These are phyloP conservation scores for Tichodroma muraria DNA, from an alignment of 2,113 vertebrate species.

Conservation along the genomic window DNA sequence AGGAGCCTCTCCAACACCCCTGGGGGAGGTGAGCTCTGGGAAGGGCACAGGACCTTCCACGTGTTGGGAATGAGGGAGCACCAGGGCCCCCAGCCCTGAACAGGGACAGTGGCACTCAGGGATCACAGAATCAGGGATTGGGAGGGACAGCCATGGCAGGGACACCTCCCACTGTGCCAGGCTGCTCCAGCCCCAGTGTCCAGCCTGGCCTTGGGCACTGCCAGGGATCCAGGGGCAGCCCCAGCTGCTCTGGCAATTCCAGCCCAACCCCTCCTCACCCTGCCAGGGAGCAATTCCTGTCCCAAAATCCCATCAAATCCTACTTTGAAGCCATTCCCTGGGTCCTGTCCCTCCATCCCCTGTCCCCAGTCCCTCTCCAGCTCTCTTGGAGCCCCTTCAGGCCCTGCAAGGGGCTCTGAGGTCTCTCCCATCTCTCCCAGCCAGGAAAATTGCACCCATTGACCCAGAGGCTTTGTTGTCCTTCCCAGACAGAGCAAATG, in stretches of 20 bases:
- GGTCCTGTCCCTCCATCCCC: fast-evolving
- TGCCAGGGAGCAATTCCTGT: background rate
- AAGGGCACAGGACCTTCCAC: background rate
- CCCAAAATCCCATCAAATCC: background rate
- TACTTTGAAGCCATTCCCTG: background rate
- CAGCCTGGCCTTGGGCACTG: background rate
- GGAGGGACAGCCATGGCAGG: too few species aligned
- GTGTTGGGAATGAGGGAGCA: background rate
- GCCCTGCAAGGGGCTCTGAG: background rate
- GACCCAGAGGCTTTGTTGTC: background rate
- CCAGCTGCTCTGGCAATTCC: background rate
- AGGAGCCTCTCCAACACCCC: background rate
- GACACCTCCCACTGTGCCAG: background rate
- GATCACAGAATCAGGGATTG: fast-evolving
- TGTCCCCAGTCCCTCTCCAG: background rate
- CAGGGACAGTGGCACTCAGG: background rate
- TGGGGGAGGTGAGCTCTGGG: background rate
- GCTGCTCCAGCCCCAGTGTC: background rate
- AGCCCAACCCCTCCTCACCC: background rate
- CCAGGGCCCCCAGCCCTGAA: background rate
- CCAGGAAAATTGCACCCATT: background rate
- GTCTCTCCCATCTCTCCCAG: background rate
- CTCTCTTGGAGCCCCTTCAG: background rate
- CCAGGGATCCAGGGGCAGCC: background rate
- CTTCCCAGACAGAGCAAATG: background rate